These are phyloP conservation scores for Prochilodus magdalenae DNA, from an alignment of 2,113 vertebrate genomes.

Conservation along the genomic window DNA sequence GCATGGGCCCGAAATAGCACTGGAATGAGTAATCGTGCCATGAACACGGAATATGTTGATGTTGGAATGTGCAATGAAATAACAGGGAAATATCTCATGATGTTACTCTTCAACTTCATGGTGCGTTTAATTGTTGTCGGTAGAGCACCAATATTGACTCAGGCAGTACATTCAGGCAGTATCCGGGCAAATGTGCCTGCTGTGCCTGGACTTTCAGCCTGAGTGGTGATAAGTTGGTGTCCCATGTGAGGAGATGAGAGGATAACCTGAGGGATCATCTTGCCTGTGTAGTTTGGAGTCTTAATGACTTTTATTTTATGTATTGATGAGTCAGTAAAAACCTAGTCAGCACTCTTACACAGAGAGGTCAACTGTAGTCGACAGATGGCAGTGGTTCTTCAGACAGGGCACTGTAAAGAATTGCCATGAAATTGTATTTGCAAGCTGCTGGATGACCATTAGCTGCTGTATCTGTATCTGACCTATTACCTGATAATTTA, in stretches of 20 bases:
- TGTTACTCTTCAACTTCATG: not conserved
- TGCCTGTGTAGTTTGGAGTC: not conserved
- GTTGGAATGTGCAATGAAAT: not conserved
- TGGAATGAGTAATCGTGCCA: not conserved
- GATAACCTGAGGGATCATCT: not conserved
- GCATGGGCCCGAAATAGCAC: not conserved
- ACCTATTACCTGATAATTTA: not conserved
- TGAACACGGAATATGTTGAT: not conserved
- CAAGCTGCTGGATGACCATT: not conserved
- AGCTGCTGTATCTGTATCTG: not conserved
- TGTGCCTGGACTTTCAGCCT: conserved; percentile 1
- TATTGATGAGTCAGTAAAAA: conserved; percentile 29
- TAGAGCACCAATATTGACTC: not conserved
- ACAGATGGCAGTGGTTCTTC: conserved; percentile 16
- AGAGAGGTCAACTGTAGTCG: conserved; percentile 9
- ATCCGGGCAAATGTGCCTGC: conserved; percentile 2
- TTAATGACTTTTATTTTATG: conserved; percentile 30
- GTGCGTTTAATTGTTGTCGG: not conserved
- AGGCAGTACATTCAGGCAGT: not conserved
- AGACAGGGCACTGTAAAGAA: conserved; percentile 15
- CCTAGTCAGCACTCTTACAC: conserved; percentile 31
- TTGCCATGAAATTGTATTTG: conserved; percentile 28
- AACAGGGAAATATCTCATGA: not conserved
- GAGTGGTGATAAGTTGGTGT: not conserved
- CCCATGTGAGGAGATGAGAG: conserved; percentile 5